phyloP scores from a whole-genome alignment of 1,140 invertebrate species.

The Sipha flava region DNA sequence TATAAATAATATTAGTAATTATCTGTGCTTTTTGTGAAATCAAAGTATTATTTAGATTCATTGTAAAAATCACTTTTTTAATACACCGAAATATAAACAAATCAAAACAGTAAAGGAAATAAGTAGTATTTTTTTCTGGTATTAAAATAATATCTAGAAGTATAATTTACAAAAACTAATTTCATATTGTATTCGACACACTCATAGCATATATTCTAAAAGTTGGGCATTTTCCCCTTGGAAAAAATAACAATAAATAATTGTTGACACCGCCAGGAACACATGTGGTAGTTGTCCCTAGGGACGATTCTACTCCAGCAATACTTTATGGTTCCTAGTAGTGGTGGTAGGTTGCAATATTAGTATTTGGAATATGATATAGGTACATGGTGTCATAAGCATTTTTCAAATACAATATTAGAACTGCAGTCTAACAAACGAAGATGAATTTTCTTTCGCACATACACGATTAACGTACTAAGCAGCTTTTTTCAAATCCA shows the following conservation, averaged over 20 bases:
- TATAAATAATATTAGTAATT: no score
- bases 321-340: not conserved
- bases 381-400: not conserved
- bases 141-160: not conserved
- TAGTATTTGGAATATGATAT: conserved; percentile 8
- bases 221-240: conserved; percentile 19
- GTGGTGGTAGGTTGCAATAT: not conserved
- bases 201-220: not conserved
- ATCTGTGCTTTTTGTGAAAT: no score
- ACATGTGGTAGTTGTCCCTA: conserved; percentile 14
- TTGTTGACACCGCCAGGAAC: conserved; percentile 29
- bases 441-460: not conserved
- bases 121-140: not conserved
- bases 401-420: not conserved
- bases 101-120: no score
- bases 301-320: conserved; percentile 11
- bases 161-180: conserved; percentile 19
- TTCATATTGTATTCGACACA: not conserved
- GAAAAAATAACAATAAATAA: conserved; percentile 25
- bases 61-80: not conserved
- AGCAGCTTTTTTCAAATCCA: not conserved
- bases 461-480: not conserved
- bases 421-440: not conserved
- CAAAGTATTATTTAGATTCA: no score
- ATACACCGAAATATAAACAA: not conserved